Evolutionary conservation across 2,113 vertebrate species (phyloP), one percentile per base, ranked within the genome.

Genomic region (Oreotrochilus melanogaster): DNA sequence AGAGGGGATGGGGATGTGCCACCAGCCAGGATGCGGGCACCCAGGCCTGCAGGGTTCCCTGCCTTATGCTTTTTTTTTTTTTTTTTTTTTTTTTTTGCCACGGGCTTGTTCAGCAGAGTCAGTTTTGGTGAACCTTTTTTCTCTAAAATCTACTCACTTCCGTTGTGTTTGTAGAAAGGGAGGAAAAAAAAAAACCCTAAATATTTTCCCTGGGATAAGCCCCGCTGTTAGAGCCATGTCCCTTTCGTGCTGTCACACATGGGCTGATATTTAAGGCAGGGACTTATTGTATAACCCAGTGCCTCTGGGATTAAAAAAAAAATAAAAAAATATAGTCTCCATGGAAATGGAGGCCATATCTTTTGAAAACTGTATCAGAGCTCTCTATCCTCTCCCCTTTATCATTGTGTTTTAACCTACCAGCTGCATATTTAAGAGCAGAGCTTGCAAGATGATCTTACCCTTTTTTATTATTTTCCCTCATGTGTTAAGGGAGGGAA

Each of bases 401-500:
- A 88, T 94, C 96, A 95, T 95, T 97, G 96, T 95, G 92, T 97
- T 97, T 97, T 96, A 98, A 96, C 97, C 97, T 97, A 97, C 95
- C 97, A 97, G 97, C 97, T 98, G 97, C 97, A 97, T 97, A 96
- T 97, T 96, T 71, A 96, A 97, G 65, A 97, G 98, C 96, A 96
- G 96, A 96, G 96, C 96, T 96, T 95, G 96, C 96, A 87, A 93
- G 95, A 97, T 91, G 95, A 96, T 97, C 95, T 88, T 92, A 97
- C 96, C 97, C 97, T 97, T 97, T 97, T 97, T 98, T 98, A 98
- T 98, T 97, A 97, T 98, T 98, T 98, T 98, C 96, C 98, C 98
- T 97, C 97, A 96, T 98, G 99, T 99, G 98, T 98, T 99, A 97
- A 98, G 98, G 98, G 98, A 99, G 98, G 98, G 98, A 98, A 98